Evolutionary conservation across 2,113 vertebrate genomes (phyloP).

Genomic region (Pholis gunnellus): DNA sequence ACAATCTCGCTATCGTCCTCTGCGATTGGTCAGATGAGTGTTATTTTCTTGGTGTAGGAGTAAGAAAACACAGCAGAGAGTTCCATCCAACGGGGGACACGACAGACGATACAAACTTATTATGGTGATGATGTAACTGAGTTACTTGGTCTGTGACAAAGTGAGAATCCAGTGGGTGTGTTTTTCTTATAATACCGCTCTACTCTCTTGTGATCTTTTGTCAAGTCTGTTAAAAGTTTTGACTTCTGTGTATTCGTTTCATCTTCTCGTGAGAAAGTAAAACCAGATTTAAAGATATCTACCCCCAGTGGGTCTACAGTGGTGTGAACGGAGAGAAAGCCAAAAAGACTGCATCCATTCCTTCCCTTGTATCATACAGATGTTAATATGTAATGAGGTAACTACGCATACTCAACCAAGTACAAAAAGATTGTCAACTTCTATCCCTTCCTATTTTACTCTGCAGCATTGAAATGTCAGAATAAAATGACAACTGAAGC

Average conservation of each 20-base stretch:
- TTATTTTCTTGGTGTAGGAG: conserved; percentile 38
- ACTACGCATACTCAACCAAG: neutral
- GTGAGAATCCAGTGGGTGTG: conserved; percentile 52
- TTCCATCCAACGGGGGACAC: neutral
- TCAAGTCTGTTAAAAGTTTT: neutral
- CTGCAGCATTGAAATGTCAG: no score
- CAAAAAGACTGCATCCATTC: neutral
- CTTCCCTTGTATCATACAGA: neutral
- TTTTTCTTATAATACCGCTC: conserved; percentile 5
- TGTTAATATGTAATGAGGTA: neutral
- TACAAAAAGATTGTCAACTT: neutral
- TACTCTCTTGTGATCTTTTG: neutral
- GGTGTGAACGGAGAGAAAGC: neutral
- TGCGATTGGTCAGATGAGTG: conserved; percentile 56
- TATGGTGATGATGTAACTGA: conserved; percentile 30
- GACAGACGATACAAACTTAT: conserved; percentile 1
- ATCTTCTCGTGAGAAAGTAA: neutral
- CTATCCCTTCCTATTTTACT: neutral
- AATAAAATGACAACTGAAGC: neutral
- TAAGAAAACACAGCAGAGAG: conserved; percentile 40
- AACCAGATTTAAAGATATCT: neutral
- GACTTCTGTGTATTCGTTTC: neutral
- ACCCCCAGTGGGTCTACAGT: neutral
- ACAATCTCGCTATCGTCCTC: conserved; percentile 53
- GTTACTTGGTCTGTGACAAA: neutral